Percentiles rank a stretch among this genome's conserved stretches.
These are phyloP conservation scores for Anthoscopus minutus DNA, from an alignment of 2,113 vertebrate species.

Conservation along the genomic window DNA sequence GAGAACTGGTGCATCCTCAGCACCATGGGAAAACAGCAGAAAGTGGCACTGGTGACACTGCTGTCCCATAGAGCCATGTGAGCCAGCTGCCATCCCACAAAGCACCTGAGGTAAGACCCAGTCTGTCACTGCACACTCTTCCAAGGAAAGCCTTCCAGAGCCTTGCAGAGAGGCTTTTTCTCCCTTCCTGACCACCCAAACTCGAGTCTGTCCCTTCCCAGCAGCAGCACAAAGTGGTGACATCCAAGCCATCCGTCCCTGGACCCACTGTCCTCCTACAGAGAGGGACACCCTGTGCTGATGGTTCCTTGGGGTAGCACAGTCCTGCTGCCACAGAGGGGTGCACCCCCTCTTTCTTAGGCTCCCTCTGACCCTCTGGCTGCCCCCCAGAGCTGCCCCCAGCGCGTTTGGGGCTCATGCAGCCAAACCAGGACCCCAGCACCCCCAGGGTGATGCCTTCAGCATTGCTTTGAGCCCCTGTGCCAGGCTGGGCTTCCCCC, in stretches of 20 bases:
- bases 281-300: not conserved
- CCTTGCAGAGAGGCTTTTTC: not conserved
- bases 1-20: not conserved
- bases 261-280: not conserved
- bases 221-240: not conserved
- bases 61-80: not conserved
- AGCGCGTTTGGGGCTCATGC: fast-evolving
- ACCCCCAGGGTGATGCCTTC: not conserved
- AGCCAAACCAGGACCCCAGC: not conserved
- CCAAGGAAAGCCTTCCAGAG: not conserved
- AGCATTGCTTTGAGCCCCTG: not conserved
- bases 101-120: not conserved
- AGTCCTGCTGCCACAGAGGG: not conserved
- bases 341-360: not conserved
- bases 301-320: not conserved
- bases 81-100: not conserved
- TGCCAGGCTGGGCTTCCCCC: not conserved
- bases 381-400: not conserved
- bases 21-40: not conserved
- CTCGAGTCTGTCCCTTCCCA: not conserved
- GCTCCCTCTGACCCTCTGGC: not conserved
- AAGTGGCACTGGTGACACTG: not conserved
- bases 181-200: not conserved
- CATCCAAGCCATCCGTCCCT: not conserved
- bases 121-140: not conserved